Conservation (phyloP, 2,113 vertebrate genomes). For the Rostratula benghalensis region DNA sequence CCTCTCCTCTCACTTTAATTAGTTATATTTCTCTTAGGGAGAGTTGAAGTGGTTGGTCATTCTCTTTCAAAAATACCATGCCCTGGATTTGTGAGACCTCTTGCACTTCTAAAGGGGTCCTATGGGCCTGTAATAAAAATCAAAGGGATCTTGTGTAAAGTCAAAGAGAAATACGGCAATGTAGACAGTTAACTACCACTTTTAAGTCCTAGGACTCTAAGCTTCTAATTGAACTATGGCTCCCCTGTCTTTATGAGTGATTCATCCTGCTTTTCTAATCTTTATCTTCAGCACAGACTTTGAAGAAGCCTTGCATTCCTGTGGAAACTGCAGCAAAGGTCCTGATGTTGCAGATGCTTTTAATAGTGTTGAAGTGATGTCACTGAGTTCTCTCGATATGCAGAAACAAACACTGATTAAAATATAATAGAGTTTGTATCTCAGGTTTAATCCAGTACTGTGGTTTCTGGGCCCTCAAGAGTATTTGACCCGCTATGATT, state of each 20-base stretch:
- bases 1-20: not conserved
- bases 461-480: not conserved
- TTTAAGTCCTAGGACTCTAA: not conserved
- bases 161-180: not conserved
- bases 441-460: not conserved
- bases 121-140: not conserved
- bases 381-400: not conserved
- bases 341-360: not conserved
- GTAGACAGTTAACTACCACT: not conserved
- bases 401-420: not conserved
- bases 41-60: not conserved
- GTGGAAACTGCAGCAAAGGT: not conserved
- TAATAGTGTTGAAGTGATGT: not conserved
- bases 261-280: conserved; percentile 29
- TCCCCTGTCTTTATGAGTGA: not conserved
- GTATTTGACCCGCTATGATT: not conserved
- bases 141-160: not conserved
- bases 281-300: not conserved
- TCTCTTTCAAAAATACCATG: not conserved
- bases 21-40: not conserved
- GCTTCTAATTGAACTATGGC: not conserved
- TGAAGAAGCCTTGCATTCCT: conserved; percentile 1
- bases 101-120: not conserved
- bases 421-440: not conserved
- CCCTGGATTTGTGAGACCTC: not conserved